phyloP scores from a whole-genome alignment of 2,888 invertebrate species.

The Embidobia sp. region DNA sequence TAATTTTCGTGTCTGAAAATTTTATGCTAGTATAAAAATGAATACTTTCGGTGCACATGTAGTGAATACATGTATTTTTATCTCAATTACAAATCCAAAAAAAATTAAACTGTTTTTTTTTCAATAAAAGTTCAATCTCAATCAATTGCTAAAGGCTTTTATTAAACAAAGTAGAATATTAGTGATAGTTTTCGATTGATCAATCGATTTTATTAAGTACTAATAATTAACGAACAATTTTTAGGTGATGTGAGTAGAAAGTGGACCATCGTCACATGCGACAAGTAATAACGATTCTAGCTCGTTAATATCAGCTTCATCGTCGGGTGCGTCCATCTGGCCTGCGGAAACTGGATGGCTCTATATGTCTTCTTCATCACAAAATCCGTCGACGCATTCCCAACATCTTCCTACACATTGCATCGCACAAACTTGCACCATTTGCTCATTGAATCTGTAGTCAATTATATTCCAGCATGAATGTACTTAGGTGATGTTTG shows the following conservation, averaged over 20 bases:
- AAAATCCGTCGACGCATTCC: constrained; percentile 69
- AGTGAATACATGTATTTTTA: too few species aligned
- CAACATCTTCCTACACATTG: constrained; percentile 76
- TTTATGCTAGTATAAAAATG: too few species aligned
- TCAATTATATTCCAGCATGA: constrained; percentile 4
- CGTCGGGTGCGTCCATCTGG: constrained; percentile 72
- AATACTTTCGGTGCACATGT: too few species aligned
- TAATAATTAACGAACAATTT: constrained; percentile 12
- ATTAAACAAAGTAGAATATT: too few species aligned
- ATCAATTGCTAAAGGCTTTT: too few species aligned
- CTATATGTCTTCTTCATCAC: constrained; percentile 72
- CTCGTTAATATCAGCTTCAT: constrained; percentile 67
- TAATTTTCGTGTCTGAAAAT: too few species aligned
- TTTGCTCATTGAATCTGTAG: constrained; percentile 80
- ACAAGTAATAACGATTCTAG: constrained; percentile 69
- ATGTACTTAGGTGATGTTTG: too few species aligned
- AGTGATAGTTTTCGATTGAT: too few species aligned
- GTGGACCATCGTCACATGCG: constrained; percentile 79
- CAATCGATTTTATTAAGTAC: too few species aligned
- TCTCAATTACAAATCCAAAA: too few species aligned
- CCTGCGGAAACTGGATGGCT: constrained; percentile 75
- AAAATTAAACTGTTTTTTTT: too few species aligned
- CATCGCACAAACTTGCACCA: constrained; percentile 79
- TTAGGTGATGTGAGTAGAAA: constrained; percentile 83
- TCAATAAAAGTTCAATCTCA: too few species aligned